phyloP scores from a whole-genome alignment of 2,113 vertebrate genomes.

The Danionella cerebrum region DNA sequence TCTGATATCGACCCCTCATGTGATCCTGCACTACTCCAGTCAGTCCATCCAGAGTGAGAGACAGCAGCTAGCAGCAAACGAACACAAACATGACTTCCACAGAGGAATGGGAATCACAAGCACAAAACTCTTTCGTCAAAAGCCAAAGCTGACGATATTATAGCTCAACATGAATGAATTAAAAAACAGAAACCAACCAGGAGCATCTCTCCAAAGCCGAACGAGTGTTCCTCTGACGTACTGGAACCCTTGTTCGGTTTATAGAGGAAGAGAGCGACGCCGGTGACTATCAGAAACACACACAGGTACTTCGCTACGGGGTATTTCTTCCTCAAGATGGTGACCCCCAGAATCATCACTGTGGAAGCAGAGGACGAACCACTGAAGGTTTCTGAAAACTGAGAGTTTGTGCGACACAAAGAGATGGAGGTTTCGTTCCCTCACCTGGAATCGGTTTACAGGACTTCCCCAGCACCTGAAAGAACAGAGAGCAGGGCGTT shows the following conservation, averaged over 20 bases:
- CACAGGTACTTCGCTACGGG: conserved; percentile 90
- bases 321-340: conserved; percentile 84
- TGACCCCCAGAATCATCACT: conserved; percentile 98
- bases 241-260: conserved; percentile 76
- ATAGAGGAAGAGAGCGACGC: conserved; percentile 94
- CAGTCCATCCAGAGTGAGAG: conserved; percentile 88
- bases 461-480: conserved; percentile 92
- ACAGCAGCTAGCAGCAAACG: conserved; percentile 68
- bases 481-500: conserved; percentile 12
- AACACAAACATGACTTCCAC: background rate
- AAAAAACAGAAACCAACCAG: conserved; percentile 66
- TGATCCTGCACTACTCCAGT: conserved; percentile 94
- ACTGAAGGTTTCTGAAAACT: too few relatives aligned
- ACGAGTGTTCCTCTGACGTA: conserved; percentile 64
- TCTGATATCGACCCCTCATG: conserved; percentile 86
- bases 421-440: background rate
- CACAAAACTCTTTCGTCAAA: too few relatives aligned
- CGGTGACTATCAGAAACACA: conserved; percentile 86
- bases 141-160: too few relatives aligned
- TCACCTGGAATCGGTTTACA: conserved; percentile 97
- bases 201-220: conserved; percentile 89
- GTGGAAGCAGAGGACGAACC: conserved; percentile 14
- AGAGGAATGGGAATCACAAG: background rate
- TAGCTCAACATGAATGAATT: too few relatives aligned
- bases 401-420: background rate